Base-by-base conservation (phyloP, 2,797 vertebrate species). In the Pipistrellus pygmaeus region DNA sequence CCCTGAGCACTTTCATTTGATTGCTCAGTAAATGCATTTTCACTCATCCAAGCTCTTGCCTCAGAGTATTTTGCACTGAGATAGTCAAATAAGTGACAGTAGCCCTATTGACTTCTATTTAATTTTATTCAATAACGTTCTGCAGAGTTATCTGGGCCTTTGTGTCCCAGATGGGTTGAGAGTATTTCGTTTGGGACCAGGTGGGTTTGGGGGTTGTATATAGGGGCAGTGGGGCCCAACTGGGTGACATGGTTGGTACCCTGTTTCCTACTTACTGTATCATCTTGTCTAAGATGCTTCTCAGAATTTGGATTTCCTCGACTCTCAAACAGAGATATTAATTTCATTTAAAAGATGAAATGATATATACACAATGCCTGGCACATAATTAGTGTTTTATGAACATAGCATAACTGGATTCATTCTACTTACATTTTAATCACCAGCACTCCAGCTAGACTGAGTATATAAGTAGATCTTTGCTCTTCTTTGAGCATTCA, bases 21-120 rank as follows among this genome's bases (percentile, higher is more conserved):
- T 96, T 95, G 87, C 92, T 92, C 69, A 88, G 46, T 90, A 95
- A 97, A 94, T 92, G 64, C 71, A 75, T 92, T 95, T 96, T 88
- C 91, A 85, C 69, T 95, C 91, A 53, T 38, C 64, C 64, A 83
- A 83, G 69, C 46, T 90, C 85, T 92, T 94, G 85, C 89, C 83
- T 97, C 27, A 3, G 57, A 92, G 20, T 96, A 89, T 90, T 96
- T 91, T 95, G 85, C 69, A 84, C 41, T 41, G 76, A 90, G 72
- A 90, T 68, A 88, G 87, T 91, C 71, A 93, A 90, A 32, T 94
- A 95, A 90, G 82, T 46, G 78, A 91, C 81, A 94, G 84, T 30
- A 90, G 41, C 57, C 84, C 91, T 90, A 62, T 41, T 93, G 94
- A 95, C 64, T 95, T 93, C 93, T 85, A 46, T 95, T 93, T 96